phyloP scores from a whole-genome alignment of 1,140 invertebrate species.

The Drosophila seguyi region DNA sequence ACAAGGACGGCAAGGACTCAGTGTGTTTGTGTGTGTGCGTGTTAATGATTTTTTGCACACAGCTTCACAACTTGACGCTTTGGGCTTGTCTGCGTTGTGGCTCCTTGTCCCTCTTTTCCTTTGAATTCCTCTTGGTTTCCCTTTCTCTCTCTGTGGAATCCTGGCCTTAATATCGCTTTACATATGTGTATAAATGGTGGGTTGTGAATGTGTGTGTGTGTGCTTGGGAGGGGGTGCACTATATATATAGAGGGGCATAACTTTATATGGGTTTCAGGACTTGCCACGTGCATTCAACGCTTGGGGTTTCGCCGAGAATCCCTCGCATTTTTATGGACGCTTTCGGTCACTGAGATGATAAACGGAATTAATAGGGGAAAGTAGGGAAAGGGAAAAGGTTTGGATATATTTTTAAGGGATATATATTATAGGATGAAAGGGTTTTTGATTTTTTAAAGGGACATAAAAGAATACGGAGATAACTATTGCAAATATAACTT shows the following conservation, averaged over 20 bases:
- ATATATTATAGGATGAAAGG: background rate
- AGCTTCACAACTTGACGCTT: conserved; percentile 82
- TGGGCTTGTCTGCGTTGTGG: conserved; percentile 41
- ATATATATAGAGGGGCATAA: conserved; percentile 44
- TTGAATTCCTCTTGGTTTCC: background rate
- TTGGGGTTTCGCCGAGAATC: conserved; percentile 40
- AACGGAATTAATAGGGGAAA: conserved; percentile 23
- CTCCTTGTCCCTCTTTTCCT: conserved; percentile 3
- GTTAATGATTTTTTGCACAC: conserved; percentile 85
- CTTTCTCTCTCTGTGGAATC: background rate
- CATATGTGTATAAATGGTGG: conserved; percentile 24
- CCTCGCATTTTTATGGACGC: conserved; percentile 2
- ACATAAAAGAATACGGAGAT: no score
- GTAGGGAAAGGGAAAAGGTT: background rate
- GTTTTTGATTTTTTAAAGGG: background rate
- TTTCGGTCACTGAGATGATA: conserved; percentile 44
- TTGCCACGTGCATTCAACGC: conserved; percentile 73
- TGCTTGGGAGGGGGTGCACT: background rate
- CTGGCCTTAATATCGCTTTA: conserved; percentile 15
- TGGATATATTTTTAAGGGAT: background rate
- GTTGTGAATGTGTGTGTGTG: background rate
- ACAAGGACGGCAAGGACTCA: conserved; percentile 19
- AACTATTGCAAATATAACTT: no score
- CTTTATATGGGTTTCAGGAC: conserved; percentile 67
- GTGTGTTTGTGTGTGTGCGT: conserved; percentile 64